Evolutionary conservation across 30 jellyfish, hydroid and myxozoan species (phyloP).

Genomic region (Chrysaora quinquecirrha): DNA sequence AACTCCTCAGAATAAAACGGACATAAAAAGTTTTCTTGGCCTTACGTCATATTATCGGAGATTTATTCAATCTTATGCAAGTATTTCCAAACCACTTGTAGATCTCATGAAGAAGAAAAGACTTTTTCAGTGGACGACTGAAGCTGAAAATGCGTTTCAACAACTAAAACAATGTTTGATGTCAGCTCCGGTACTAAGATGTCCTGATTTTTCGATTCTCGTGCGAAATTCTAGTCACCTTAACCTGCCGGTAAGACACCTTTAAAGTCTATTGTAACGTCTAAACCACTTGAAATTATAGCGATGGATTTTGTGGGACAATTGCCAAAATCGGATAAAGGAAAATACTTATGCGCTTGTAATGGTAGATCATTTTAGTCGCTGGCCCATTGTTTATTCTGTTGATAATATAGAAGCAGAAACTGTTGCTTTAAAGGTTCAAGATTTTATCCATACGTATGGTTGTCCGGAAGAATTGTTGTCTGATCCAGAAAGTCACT

Average conservation of each 20-base stretch:
- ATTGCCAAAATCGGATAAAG: constrained; percentile 27
- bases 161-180: constrained; percentile 17
- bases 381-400: background rate
- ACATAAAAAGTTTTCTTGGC: constrained; percentile 39
- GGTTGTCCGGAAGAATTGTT: no score
- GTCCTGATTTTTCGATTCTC: constrained; percentile 25
- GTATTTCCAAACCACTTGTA: constrained; percentile 29
- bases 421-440: constrained; percentile 40
- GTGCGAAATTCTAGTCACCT: constrained; percentile 16
- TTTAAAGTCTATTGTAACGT: constrained; percentile 31
- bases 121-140: constrained; percentile 17
- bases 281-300: constrained; percentile 40
- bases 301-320: constrained; percentile 50
- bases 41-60: background rate
- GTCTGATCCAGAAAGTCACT: no score
- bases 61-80: constrained; percentile 12
- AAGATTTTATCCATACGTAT: constrained; percentile 24
- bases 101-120: constrained; percentile 40
- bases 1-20: constrained; percentile 10
- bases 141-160: constrained; percentile 6
- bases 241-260: constrained; percentile 60
- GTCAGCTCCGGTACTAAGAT: constrained; percentile 51
- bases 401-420: constrained; percentile 43
- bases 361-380: constrained; percentile 54
- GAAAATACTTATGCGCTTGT: constrained; percentile 25